Percentiles rank a stretch among this genome's conserved stretches.
These are phyloP conservation scores for Eupleurogrammus muticus DNA, from an alignment of 2,797 vertebrate genomes.

Conservation along the genomic window DNA sequence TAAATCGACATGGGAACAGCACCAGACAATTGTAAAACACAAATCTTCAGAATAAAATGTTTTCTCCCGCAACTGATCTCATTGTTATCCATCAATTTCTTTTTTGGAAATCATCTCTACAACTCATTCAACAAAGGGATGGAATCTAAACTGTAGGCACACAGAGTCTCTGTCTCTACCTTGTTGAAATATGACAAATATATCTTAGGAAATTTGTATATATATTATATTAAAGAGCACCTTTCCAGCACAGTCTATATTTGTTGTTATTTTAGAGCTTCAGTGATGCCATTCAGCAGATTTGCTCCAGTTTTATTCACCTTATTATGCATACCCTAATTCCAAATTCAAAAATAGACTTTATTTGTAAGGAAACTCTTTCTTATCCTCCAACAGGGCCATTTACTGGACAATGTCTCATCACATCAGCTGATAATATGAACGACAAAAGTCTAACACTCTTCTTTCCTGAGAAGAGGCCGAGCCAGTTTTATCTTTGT, in stretches of 20 bases:
- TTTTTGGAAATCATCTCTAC: neutral
- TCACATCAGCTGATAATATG: slow-evolving; percentile 2
- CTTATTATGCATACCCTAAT: neutral
- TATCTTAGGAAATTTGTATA: neutral
- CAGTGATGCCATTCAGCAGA: neutral
- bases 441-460: neutral
- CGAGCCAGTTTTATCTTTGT: neutral
- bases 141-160: neutral
- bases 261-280: slow-evolving; percentile 5
- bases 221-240: neutral
- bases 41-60: neutral
- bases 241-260: neutral
- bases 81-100: neutral
- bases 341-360: neutral
- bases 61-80: neutral
- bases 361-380: neutral
- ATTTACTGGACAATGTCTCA: neutral
- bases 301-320: slow-evolving; percentile 4
- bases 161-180: neutral
- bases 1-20: neutral
- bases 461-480: neutral
- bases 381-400: neutral
- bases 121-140: neutral
- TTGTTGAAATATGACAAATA: too few relatives aligned
- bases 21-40: neutral